phyloP scores from a whole-genome alignment of 1,140 invertebrate species.

The Pachypsylla venusta region DNA sequence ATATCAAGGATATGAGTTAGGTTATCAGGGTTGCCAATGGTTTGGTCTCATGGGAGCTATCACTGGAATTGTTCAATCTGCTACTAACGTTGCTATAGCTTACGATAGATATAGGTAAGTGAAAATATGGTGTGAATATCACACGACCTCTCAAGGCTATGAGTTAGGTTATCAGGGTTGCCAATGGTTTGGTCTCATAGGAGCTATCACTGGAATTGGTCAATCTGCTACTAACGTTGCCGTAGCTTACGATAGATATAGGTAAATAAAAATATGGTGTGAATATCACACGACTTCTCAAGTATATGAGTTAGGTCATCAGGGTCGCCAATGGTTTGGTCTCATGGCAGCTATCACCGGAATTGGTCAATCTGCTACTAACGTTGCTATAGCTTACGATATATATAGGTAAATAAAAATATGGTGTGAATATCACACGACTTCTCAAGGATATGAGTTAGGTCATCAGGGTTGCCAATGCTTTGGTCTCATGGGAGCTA shows the following conservation, averaged over 20 bases:
- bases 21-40: slow-evolving; percentile 55
- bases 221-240: slow-evolving; percentile 63
- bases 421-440: too few species aligned
- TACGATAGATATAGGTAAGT: slow-evolving; percentile 53
- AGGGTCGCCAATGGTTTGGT: too few species aligned
- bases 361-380: too few species aligned
- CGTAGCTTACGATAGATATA: slow-evolving; percentile 56
- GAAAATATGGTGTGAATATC: too few species aligned
- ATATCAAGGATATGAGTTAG: slow-evolving; percentile 54
- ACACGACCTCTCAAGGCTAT: slow-evolving; percentile 56
- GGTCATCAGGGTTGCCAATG: slow-evolving; percentile 59
- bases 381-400: too few species aligned
- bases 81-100: slow-evolving; percentile 63
- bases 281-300: too few species aligned
- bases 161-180: slow-evolving; percentile 54
- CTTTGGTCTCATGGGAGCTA: slow-evolving; percentile 56
- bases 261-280: too few species aligned
- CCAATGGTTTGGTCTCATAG: slow-evolving; percentile 59
- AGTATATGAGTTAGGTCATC: too few species aligned
- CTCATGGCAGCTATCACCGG: too few species aligned
- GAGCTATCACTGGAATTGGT: slow-evolving; percentile 61
- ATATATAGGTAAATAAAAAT: too few species aligned
- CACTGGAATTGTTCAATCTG: slow-evolving; percentile 59
- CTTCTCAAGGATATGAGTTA: slow-evolving; percentile 52
- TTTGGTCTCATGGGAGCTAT: slow-evolving; percentile 60